A percentile compares a stretch with the other conserved stretches of the same genome.
Evolutionary conservation across 2,797 vertebrate species (phyloP).

Genomic region (Carapus acus): DNA sequence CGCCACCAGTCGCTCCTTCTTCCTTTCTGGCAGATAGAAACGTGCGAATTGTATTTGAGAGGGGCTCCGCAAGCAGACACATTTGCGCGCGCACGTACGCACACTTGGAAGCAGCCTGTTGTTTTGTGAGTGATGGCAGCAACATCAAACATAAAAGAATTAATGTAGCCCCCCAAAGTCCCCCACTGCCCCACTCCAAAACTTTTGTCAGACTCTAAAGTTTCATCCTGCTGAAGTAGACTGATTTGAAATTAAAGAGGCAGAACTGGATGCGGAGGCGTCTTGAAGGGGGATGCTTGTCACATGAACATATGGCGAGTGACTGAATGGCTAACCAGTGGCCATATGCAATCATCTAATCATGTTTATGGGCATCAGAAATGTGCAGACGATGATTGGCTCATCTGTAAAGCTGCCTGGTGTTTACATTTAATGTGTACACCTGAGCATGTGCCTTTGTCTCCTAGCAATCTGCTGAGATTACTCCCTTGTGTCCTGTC

Average conservation of each 20-base stretch:
- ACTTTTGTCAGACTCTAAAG: conserved; percentile 53
- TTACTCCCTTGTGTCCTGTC: conserved; percentile 52
- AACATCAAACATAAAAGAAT: conserved; percentile 61
- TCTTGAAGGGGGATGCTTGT: conserved; percentile 55
- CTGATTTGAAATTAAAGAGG: conserved; percentile 60
- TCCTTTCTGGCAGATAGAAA: conserved; percentile 48
- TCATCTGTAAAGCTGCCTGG: conserved; percentile 57
- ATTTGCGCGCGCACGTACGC: conserved; percentile 21
- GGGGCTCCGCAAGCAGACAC: conserved; percentile 33
- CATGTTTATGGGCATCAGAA: conserved; percentile 61
- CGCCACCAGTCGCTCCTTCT: too few relatives aligned
- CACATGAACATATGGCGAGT: conserved; percentile 66
- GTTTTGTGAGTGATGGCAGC: conserved; percentile 47
- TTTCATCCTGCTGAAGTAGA: conserved; percentile 47
- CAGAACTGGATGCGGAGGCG: conserved; percentile 53
- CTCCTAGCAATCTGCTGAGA: conserved; percentile 49
- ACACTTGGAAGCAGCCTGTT: conserved; percentile 43
- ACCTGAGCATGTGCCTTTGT: conserved; percentile 58
- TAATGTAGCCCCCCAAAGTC: conserved; percentile 32
- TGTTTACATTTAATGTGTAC: conserved; percentile 50
- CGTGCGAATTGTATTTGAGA: conserved; percentile 58
- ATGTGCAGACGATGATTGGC: conserved; percentile 54
- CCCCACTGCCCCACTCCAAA: conserved; percentile 12
- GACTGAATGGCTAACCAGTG: conserved; percentile 59
- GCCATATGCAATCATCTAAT: conserved; percentile 68